Evolutionary conservation across 2,888 invertebrate genomes (phyloP), one percentile per base, ranked within the genome.

Genomic region (Periphyllus acericola): DNA sequence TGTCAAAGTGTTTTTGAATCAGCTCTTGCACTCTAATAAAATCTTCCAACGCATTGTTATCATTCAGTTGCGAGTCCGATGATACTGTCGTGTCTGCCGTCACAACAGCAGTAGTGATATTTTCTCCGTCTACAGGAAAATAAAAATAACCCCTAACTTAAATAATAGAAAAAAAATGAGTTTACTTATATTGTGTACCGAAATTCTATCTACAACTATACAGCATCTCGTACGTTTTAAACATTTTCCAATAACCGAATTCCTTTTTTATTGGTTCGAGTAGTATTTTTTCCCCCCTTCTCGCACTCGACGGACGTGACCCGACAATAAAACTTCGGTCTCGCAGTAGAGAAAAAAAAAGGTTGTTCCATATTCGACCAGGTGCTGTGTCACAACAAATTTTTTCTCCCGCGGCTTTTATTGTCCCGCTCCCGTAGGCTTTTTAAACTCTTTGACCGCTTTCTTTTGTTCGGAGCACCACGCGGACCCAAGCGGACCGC

Each of bases 1-100:
- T 72, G 79, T 80, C 86, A 80, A 86, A 86, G 79, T 72, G 79
- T 21, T 80, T 80, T 86, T 80, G 86, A 32, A 80, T 72, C 55
- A 40, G 21, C 40, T 29, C 36, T 71, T 71, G 52, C 17, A 29
- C 55, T 21, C 21, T 55, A 72, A 80, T 72, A 80, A 55, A 71
- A 80, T 72, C 55, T 36, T 17, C 40, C 6, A 17, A n/a, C 3
- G 21, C 71, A 55, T 78, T 78, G 34, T 85, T 68, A 46, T 85
- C 34, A 60, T 85, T 85, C 32, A 32, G 66, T 76, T 46, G n/a
- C 19, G n/a, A n/a, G 25, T 60, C 72, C 17, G 79, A 80, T 36
- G 52, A 71, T 55, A 71, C 79, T 72, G 52, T 80, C 34, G 79
- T 80, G 72, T 86, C 72, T 60, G 40, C 17, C 40, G 72, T 72